phyloP scores from a whole-genome alignment of 1,140 invertebrate species.

The Apis cerana region DNA sequence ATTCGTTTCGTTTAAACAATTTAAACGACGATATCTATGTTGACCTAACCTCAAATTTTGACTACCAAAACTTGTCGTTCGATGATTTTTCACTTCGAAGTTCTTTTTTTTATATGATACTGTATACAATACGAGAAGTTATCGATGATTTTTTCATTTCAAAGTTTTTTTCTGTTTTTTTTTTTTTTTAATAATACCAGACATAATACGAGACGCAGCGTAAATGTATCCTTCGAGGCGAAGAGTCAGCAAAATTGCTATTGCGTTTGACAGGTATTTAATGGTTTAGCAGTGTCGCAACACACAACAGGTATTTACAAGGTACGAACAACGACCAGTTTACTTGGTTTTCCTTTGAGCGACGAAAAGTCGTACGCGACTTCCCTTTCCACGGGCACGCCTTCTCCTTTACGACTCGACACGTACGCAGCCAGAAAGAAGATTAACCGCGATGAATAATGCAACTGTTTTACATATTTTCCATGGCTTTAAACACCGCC shows the following conservation, averaged over 20 bases:
- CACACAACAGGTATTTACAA: too few species aligned
- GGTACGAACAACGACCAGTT: neutral
- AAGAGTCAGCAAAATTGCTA: neutral
- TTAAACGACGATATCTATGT: too few species aligned
- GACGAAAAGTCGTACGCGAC: conserved; percentile 19
- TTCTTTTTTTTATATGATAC: too few species aligned
- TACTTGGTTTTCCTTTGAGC: conserved; percentile 1
- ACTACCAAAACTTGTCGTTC: too few species aligned
- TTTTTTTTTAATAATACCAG: too few species aligned
- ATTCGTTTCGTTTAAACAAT: too few species aligned
- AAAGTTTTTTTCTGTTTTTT: too few species aligned
- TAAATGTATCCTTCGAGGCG: neutral
- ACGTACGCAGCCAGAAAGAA: conserved; percentile 10
- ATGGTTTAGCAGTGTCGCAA: neutral
- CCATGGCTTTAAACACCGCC: neutral
- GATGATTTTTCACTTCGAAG: too few species aligned
- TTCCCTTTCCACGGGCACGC: conserved; percentile 6
- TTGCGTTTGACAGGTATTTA: neutral
- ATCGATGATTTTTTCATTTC: too few species aligned
- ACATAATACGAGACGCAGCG: too few species aligned
- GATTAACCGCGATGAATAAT: conserved; percentile 31
- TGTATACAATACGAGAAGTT: too few species aligned
- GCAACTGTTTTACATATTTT: conserved; percentile 27
- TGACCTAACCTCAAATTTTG: too few species aligned
- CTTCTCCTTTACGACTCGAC: neutral